phyloP scores from a whole-genome alignment of 1,140 invertebrate species.

The Halesus radiatus region DNA sequence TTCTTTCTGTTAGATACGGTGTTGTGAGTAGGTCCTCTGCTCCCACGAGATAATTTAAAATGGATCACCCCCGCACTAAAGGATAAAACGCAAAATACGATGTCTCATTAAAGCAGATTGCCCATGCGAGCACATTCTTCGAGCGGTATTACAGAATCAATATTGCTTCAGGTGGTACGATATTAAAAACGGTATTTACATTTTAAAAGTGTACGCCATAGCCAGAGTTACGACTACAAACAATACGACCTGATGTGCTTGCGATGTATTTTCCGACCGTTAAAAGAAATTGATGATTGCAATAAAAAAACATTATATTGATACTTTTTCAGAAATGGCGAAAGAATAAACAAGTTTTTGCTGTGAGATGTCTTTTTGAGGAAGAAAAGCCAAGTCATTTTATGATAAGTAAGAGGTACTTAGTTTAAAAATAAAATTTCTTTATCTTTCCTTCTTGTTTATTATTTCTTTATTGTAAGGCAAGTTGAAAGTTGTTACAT shows the following conservation, averaged over 20 bases:
- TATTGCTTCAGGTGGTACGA: slow-evolving; percentile 1
- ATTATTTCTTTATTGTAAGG: too few species aligned
- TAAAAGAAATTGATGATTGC: not conserved
- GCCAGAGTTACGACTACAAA: not conserved
- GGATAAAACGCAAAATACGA: not conserved
- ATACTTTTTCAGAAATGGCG: not conserved
- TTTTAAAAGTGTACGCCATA: not conserved
- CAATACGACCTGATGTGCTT: not conserved
- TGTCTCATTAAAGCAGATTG: not conserved
- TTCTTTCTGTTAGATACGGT: not conserved
- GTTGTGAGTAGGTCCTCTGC: not conserved
- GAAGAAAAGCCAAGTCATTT: too few species aligned
- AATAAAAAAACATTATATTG: not conserved
- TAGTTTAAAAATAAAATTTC: too few species aligned
- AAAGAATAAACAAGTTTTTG: too few species aligned
- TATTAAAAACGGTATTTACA: slow-evolving; percentile 13
- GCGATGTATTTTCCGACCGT: not conserved
- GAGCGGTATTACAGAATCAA: not conserved
- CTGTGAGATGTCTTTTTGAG: too few species aligned
- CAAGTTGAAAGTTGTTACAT: too few species aligned
- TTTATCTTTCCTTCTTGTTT: too few species aligned
- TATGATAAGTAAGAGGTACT: too few species aligned
- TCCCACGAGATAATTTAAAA: not conserved
- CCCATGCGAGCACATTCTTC: not conserved
- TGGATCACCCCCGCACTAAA: not conserved